Evolutionary conservation across 2,888 invertebrate species (phyloP).

Genomic region (Proisotoma minuta): DNA sequence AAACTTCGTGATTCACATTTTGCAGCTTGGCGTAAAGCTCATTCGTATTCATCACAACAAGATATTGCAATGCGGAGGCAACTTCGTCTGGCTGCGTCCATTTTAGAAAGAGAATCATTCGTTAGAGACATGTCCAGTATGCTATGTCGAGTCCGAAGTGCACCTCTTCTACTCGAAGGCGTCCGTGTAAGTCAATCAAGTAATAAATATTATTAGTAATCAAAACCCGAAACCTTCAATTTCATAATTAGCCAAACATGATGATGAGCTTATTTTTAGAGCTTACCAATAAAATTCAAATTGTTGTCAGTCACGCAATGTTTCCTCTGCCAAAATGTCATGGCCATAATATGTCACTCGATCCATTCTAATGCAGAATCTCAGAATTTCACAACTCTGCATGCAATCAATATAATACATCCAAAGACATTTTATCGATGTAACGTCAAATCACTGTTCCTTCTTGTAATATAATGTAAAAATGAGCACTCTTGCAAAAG

Average conservation of each 20-base stretch:
- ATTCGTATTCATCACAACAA: slow-evolving; percentile 37
- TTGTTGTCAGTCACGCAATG: background rate
- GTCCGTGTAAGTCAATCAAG: slow-evolving; percentile 11
- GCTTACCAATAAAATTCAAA: background rate
- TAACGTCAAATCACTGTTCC: too few species aligned
- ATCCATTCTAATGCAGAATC: too few species aligned
- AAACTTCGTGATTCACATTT: slow-evolving; percentile 38
- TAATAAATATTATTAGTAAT: background rate
- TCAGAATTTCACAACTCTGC: too few species aligned
- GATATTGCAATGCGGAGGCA: slow-evolving; percentile 45
- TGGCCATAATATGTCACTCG: too few species aligned
- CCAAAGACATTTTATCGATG: too few species aligned
- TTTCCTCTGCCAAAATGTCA: too few species aligned
- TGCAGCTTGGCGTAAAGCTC: slow-evolving; percentile 40
- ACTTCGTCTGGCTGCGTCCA: slow-evolving; percentile 42
- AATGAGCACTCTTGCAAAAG: too few species aligned
- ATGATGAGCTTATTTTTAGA: slow-evolving; percentile 1
- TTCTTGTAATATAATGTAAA: too few species aligned
- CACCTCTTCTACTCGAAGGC: slow-evolving; percentile 43
- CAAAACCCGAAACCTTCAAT: background rate
- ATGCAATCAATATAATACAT: too few species aligned
- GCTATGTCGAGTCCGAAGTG: slow-evolving; percentile 42
- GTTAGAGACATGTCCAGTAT: slow-evolving; percentile 38
- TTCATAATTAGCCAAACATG: background rate
- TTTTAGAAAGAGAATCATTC: slow-evolving; percentile 41